Evolutionary conservation across 2,797 vertebrate species (phyloP).

Genomic region (Scolopax bukidnonensis): DNA sequence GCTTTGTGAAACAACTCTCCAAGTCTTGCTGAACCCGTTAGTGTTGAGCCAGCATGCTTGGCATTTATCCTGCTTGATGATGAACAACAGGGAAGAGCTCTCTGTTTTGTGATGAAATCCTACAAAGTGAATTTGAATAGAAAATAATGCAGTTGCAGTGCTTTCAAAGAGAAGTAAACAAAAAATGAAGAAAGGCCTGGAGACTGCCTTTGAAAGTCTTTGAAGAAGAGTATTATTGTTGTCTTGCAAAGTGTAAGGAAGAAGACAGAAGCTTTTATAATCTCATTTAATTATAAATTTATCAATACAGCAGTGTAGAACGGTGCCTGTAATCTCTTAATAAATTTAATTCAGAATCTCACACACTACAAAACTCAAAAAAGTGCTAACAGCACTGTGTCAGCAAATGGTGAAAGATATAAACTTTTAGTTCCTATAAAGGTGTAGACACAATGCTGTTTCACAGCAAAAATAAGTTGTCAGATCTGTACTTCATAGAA

Average conservation of each 20-base stretch:
- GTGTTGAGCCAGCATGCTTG: neutral
- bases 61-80: conserved; percentile 43
- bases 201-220: conserved; percentile 38
- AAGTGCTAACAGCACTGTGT: neutral
- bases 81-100: neutral
- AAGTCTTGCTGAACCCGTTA: conserved; percentile 1
- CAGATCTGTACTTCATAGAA: neutral
- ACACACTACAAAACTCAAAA: neutral
- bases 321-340: neutral
- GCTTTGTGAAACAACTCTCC: neutral
- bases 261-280: neutral
- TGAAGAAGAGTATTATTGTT: conserved; percentile 9
- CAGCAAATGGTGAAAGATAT: neutral
- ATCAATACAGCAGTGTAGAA: neutral
- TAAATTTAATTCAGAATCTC: neutral
- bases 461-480: neutral
- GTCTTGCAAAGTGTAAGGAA: neutral
- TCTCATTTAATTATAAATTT: conserved; percentile 23
- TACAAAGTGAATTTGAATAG: conserved; percentile 16
- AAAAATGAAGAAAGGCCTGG: conserved; percentile 31
- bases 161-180: conserved; percentile 47
- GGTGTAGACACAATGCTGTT: neutral
- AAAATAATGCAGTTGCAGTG: conserved; percentile 31
- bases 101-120: neutral
- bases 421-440: neutral